Evolutionary conservation across 2,113 vertebrate genomes (phyloP), one percentile per base, ranked within the genome.

Genomic region (Psittacara wagleri): DNA sequence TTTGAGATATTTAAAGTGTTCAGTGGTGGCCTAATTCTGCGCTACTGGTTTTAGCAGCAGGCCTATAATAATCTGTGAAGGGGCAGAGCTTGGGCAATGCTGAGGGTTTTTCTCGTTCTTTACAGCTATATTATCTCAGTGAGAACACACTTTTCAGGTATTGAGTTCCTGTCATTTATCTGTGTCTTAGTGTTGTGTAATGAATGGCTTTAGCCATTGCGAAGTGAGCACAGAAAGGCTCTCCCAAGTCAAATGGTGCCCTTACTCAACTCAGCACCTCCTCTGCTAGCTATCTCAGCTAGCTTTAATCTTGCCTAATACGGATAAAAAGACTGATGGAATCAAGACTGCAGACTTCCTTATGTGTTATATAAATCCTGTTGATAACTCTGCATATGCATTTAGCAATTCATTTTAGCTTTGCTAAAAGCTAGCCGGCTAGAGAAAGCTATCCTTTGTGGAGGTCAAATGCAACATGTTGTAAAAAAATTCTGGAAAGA

Each of bases 281-380:
- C 69, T 84, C 61, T 83, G 83, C 69, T 43, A 35, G 79, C 59
- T 52, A 2, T 66, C 13, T 13, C 49, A 70, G 59, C 49, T 90
- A 62, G n/a, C 55, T 74, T 74, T 94, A 93, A 92, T 95, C 72
- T 80, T 74, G 59, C 72, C 64, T 86, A 88, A 90, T 90, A 62
- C 7, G 1, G 91, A 73, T 88, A 88, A 90, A 94, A 92, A 6
- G n/a, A 44, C 63, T 37, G 49, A 54, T 81, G 75, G 80, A 94
- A 80, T 93, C 31, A 9, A 59, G 37, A 54, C 88, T 67, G 37
- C 9, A 2, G 55, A 64, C 66, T 84, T 77, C 74, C 33, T 25
- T 66, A 17, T 2, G 0, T 62, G 66, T 76, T 81, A 37, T 49
- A 63, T 22, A 83, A 88, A 93, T 92, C 83, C 86, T 73, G 44